Evolutionary conservation across 2,797 vertebrate species (phyloP), one percentile per base, ranked within the genome.

Genomic region (Labroides dimidiatus): DNA sequence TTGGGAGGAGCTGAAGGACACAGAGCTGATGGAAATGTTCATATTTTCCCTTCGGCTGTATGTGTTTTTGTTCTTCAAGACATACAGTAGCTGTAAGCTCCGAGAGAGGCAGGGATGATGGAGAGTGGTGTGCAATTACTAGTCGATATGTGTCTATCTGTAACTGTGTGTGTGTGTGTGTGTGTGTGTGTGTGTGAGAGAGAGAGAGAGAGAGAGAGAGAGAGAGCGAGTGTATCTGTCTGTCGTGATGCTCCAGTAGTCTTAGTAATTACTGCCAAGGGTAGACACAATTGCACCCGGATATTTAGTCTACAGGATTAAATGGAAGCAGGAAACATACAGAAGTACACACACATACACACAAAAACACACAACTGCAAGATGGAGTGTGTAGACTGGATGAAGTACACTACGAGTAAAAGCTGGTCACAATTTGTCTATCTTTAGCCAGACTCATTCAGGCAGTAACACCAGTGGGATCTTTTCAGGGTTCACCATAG

Each of bases 181-280:
- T 73, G 30, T 79, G 30, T 69, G 44, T 74, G 4, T 69, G 67
- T 77, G n/a, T n/a, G n/a, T n/a, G n/a, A n/a, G n/a, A n/a, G n/a
- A n/a, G n/a, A n/a, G n/a, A n/a, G n/a, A n/a, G n/a, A n/a, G n/a
- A n/a, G n/a, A n/a, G n/a, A n/a, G n/a, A n/a, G n/a, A n/a, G n/a
- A n/a, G n/a, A n/a, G n/a, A n/a, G n/a, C n/a, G n/a, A n/a, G n/a
- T n/a, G 53, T 62, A n/a, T 69, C 45, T 56, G 64, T 81, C 36
- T 75, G 65, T 52, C 33, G 78, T 68, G 64, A 86, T 7, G 86
- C 82, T 89, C 62, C 81, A 84, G 69, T 81, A 84, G 76, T 75
- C 76, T 76, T 75, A 21, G 68, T 91, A 90, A 91, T 90, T 89
- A 89, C 85, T 78, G 76, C 79, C 79, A 79, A 84, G 76, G 68